Evolutionary conservation across 2,113 vertebrate species (phyloP), one percentile per base, ranked within the genome.

Genomic region (Muscicapa adusta): DNA sequence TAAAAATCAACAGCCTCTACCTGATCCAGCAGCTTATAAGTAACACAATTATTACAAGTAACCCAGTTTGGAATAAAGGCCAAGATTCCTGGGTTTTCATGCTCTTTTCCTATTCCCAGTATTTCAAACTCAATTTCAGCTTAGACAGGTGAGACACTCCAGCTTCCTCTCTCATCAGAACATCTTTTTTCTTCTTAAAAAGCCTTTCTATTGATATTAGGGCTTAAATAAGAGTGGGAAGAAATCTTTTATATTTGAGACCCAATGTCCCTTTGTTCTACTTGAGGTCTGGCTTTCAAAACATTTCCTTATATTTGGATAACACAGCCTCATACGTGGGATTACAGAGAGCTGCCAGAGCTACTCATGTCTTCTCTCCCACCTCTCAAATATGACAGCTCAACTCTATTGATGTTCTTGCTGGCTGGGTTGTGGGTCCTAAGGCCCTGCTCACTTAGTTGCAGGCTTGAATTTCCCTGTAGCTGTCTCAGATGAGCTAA

Each of bases 371-470:
- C 83, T 85, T 78, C n/a, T 79, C 71, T 95, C 78, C 67, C 20
- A 65, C 75, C 67, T 92, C 71, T 85, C 56, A 43, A 19, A 57
- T 43, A 72, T 43, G 67, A 95, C 82, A 93, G 82, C 91, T 95
- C 62, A 78, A 73, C 66, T 79, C 48, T 36, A 61, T 2, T 58
- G 78, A 47, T 88, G 78, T 65, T 92, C 86, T 79, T 92, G 48
- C 62, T 93, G 78, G n/a, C 91, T 57, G 71, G 18, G 58, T 88
- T 96, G 85, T 83, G 83, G 75, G 58, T 96, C 89, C 91, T 83
- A 79, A 79, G 85, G 81, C 75, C 79, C 66, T 91, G 48, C 40
- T 92, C 83, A 62, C 76, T 88, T 77, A 76, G 72, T 62, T 48
- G 72, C 42, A 83, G 85, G 67, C 63, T 94, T 93, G 36, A 83